phyloP scores from a whole-genome alignment of 2,888 invertebrate species.

The Euplexia lucipara region DNA sequence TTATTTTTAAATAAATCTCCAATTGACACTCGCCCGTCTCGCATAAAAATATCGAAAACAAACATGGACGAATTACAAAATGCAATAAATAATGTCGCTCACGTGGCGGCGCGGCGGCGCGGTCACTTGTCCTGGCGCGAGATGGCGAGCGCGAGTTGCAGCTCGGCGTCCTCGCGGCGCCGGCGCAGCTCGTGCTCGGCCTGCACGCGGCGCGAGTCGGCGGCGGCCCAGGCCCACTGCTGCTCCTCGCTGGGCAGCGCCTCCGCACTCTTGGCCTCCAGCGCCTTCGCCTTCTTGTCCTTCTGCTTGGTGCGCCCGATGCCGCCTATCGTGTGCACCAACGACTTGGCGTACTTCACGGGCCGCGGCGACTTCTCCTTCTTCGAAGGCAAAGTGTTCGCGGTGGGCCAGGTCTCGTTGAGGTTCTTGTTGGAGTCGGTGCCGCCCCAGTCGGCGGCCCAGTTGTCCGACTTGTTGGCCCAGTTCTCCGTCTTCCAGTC shows the following conservation, averaged over 20 bases:
- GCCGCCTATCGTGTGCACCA: conserved; percentile 88
- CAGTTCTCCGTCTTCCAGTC: conserved; percentile 82
- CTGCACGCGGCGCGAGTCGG: conserved; percentile 90
- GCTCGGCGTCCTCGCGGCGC: conserved; percentile 93
- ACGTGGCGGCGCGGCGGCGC: neutral
- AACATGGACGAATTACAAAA: conserved; percentile 51
- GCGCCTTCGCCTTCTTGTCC: conserved; percentile 79
- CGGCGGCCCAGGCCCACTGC: conserved; percentile 94
- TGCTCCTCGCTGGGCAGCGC: conserved; percentile 91
- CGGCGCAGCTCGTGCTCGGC: conserved; percentile 92
- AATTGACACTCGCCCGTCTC: conserved; percentile 44
- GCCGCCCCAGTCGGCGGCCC: conserved; percentile 79
- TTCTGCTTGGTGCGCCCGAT: conserved; percentile 81
- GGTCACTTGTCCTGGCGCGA: conserved; percentile 90
- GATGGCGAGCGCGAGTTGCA: conserved; percentile 93
- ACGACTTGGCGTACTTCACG: conserved; percentile 86
- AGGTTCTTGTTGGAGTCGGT: conserved; percentile 80
- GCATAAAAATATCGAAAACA: conserved; percentile 44
- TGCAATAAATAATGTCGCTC: conserved; percentile 37
- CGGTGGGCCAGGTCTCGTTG: conserved; percentile 85
- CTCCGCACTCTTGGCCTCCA: conserved; percentile 72
- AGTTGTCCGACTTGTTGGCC: conserved; percentile 78
- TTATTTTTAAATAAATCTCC: conserved; percentile 47
- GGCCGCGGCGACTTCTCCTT: conserved; percentile 88
- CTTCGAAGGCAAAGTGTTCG: conserved; percentile 82